Conservation (phyloP, 1,140 invertebrate genomes). For the Zaprionus nigranus region DNA sequence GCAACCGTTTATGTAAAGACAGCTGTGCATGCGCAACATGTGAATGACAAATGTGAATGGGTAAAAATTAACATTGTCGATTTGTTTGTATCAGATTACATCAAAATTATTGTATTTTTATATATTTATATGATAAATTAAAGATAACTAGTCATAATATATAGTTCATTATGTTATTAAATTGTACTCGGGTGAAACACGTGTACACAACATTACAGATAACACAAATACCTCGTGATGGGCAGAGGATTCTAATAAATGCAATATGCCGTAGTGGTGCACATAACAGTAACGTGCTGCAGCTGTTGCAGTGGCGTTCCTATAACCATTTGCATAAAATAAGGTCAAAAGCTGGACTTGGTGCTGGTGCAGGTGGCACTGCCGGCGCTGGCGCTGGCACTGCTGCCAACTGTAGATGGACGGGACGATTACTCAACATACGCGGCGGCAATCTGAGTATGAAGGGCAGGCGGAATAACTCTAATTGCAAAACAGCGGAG, state of each 20-base stretch:
- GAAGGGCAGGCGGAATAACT: neutral
- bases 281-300: constrained; percentile 23
- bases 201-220: constrained; percentile 53
- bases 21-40: neutral
- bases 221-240: constrained; percentile 39
- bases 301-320: constrained; percentile 14
- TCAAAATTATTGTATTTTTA: constrained; percentile 25
- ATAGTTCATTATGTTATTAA: constrained; percentile 62
- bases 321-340: constrained; percentile 17
- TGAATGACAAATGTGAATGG: neutral
- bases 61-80: constrained; percentile 15
- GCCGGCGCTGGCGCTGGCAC: neutral
- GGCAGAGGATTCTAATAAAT: constrained; percentile 15
- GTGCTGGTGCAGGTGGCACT: neutral
- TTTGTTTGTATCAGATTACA: constrained; percentile 15
- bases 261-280: constrained; percentile 3
- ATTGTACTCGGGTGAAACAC: constrained; percentile 59
- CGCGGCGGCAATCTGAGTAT: neutral
- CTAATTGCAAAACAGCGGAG: neutral
- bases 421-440: neutral
- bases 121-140: constrained; percentile 33
- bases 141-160: constrained; percentile 17
- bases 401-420: neutral
- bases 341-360: constrained; percentile 5
- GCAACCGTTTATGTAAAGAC: neutral